These are phyloP conservation scores for Gryon sp. DNA, from an alignment of 1,140 invertebrate genomes.

Conservation along the genomic window DNA sequence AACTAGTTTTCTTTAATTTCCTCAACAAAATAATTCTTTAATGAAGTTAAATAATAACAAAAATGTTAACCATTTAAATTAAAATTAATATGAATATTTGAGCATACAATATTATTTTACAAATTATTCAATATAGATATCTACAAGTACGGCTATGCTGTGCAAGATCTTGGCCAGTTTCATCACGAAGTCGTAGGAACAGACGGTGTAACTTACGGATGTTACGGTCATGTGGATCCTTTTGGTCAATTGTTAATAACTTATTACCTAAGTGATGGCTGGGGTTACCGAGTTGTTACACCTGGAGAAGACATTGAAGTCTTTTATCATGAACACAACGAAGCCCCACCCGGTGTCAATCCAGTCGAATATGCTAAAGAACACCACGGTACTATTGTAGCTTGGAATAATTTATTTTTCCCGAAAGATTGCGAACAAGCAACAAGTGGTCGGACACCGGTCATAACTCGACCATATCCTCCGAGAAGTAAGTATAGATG, in stretches of 20 bases:
- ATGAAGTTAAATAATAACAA: too few species aligned
- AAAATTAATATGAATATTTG: background rate
- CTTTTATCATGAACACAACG: constrained; percentile 79
- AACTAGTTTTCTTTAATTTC: background rate
- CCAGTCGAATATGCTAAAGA: constrained; percentile 73
- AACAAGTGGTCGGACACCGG: constrained; percentile 24
- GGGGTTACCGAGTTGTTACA: constrained; percentile 86
- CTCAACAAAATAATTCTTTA: too few species aligned
- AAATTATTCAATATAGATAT: constrained; percentile 22
- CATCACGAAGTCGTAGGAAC: constrained; percentile 87
- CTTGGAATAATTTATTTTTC: constrained; percentile 83
- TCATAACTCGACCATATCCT: constrained; percentile 42
- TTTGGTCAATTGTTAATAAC: constrained; percentile 83
- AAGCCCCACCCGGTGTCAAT: constrained; percentile 39
- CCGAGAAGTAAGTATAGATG: constrained; percentile 45
- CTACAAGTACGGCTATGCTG: constrained; percentile 76
- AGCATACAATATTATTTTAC: background rate
- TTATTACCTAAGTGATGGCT: constrained; percentile 88
- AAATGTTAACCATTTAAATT: background rate
- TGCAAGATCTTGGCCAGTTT: constrained; percentile 86
- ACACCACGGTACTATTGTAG: constrained; percentile 80
- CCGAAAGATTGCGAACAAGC: constrained; percentile 81
- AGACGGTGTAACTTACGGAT: constrained; percentile 88
- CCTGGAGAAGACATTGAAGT: constrained; percentile 85
- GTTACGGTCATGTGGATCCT: constrained; percentile 87